A percentile compares a stretch with the other conserved stretches of the same genome.
Evolutionary conservation across 2,888 invertebrate genomes (phyloP).

Genomic region (Machimus rusticus): DNA sequence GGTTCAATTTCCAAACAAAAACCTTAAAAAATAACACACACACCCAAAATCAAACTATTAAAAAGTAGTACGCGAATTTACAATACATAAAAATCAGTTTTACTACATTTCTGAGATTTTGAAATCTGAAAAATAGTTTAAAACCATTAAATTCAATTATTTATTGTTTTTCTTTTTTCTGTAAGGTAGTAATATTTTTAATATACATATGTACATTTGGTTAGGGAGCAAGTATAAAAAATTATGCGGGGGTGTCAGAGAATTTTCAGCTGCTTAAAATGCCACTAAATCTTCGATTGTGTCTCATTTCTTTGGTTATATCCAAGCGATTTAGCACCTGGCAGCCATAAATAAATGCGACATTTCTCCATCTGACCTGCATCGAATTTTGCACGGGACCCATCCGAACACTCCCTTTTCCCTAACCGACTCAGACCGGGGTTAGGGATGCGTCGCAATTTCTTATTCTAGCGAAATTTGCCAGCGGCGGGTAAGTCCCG

Average conservation of each 20-base stretch:
- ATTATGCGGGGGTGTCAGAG: neutral
- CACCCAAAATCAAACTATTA: no score
- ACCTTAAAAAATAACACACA: no score
- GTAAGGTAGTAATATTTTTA: no score
- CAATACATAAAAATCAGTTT: no score
- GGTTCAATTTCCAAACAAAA: no score
- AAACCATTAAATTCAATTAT: no score
- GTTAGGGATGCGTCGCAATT: neutral
- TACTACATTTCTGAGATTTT: no score
- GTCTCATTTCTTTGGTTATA: neutral
- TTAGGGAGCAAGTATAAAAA: neutral
- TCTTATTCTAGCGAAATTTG: neutral
- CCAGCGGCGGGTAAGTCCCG: neutral
- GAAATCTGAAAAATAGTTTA: no score
- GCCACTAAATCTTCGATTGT: neutral
- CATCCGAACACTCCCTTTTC: neutral
- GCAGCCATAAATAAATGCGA: neutral
- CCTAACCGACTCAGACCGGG: neutral
- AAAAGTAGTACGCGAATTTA: no score
- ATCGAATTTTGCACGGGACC: neutral
- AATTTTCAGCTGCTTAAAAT: neutral
- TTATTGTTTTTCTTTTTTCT: no score
- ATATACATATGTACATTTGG: no score
- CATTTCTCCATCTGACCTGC: slow-evolving; percentile 19
- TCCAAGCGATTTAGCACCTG: neutral